phyloP scores from a whole-genome alignment of 2,113 vertebrate species.

The Sander vitreus region DNA sequence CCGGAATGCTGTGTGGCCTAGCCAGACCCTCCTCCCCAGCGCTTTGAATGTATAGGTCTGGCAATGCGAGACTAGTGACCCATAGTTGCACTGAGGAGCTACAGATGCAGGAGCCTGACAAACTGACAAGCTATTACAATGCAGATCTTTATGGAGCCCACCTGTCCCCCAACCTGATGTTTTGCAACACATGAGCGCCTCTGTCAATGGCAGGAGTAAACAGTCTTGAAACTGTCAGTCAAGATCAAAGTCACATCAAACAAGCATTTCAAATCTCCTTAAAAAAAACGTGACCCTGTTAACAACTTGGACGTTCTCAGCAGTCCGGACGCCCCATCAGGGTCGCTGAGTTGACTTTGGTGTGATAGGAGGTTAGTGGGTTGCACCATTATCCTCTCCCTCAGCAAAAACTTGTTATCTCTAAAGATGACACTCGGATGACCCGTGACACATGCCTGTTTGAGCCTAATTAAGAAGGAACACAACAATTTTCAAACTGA shows the following conservation, averaged over 20 bases:
- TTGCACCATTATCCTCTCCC: conserved; percentile 48
- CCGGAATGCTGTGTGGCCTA: too few relatives aligned
- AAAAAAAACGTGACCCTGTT: conserved; percentile 48
- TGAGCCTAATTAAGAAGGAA: conserved; percentile 56
- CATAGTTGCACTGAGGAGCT: conserved; percentile 6
- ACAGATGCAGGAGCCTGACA: conserved; percentile 46
- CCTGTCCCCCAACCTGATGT: conserved; percentile 20
- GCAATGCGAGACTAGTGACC: conserved; percentile 2
- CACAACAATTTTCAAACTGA: conserved; percentile 41
- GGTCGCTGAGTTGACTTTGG: conserved; percentile 49
- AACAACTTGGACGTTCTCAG: conserved; percentile 33
- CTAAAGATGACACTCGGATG: conserved; percentile 53
- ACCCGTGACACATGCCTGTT: conserved; percentile 58
- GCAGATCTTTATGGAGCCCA: conserved; percentile 26
- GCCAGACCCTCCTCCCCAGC: too few relatives aligned
- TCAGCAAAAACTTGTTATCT: conserved; percentile 45
- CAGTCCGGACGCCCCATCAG: conserved; percentile 34
- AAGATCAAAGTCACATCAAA: conserved; percentile 60
- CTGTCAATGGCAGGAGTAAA: conserved; percentile 35
- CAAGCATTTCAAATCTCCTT: conserved; percentile 55
- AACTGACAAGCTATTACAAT: conserved; percentile 12
- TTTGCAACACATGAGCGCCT: conserved; percentile 28
- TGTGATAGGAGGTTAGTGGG: conserved; percentile 51
- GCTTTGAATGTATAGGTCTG: too few relatives aligned
- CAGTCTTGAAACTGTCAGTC: conserved; percentile 53